Base-by-base conservation (phyloP, 2,113 vertebrate genomes). In the Cercopithecus mona region DNA sequence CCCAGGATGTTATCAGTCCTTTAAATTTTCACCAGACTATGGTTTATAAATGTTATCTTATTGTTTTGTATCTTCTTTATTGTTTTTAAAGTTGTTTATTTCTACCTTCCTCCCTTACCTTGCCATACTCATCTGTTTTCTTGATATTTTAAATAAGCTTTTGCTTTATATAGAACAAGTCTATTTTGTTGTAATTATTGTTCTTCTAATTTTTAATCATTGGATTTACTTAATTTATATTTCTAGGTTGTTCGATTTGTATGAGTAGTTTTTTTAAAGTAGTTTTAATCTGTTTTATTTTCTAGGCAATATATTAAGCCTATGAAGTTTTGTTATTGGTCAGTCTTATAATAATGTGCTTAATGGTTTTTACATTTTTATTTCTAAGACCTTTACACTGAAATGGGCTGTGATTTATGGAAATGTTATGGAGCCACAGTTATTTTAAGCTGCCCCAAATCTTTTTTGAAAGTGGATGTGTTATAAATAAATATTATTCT, bases 371-470 rank as follows among this genome's bases (percentile, higher is more conserved):
- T 90, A 35, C 25, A 48, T 78, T 81, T 75, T 82, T 25, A 13
- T 52, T 78, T 11, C 20, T 64, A 88, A 94, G 52, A 48, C 14
- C 4, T 79, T 8, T 66, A 35, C 32, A n/a, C 8, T 96, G 50
- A 89, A 83, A 79, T 94, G 91, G 40, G 2, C n/a, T 93, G 13
- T 91, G 59, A 78, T 72, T 96, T 84, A 64, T 84, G 43, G 92
- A 84, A 84, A 48, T 89, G 40, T 23, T 61, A 23, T 38, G 2
- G 23, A 48, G 13, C 30, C 66, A 43, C 1, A 22, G 4, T 66
- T 89, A 73, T 32, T 30, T 92, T 88, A 57, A 73, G 38, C 8
- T 91, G 30, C 17, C 12, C 2, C 9, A 88, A 94, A 96, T 70
- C n/a, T 76, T 43, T 76, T 95, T 52, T 48, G 25, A 76, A 91